Evolutionary conservation across 2,113 vertebrate genomes (phyloP).

Genomic region (Siniperca chuatsi): DNA sequence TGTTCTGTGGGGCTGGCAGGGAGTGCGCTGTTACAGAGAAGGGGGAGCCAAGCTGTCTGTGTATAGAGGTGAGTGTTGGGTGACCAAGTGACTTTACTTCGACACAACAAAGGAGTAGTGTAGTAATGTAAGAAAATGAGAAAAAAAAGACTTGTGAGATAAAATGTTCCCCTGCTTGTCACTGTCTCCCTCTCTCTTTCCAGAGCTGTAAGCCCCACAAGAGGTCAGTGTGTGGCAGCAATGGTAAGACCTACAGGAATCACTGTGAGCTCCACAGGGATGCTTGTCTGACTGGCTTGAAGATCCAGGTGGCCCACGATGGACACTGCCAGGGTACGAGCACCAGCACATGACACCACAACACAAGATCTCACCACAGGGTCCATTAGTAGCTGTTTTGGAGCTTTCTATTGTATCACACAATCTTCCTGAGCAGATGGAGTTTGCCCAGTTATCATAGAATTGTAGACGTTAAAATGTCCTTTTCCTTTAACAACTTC

Average conservation of each 20-base stretch:
- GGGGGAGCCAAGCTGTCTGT: slow-evolving; percentile 95
- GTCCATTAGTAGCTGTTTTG: not conserved
- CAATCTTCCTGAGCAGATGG: not conserved
- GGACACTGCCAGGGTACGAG: slow-evolving; percentile 94
- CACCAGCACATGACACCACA: not conserved
- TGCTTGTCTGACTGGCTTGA: slow-evolving; percentile 96
- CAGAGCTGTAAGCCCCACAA: slow-evolving; percentile 99
- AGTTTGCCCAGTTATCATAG: not conserved
- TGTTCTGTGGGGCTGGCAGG: slow-evolving; percentile 97
- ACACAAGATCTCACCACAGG: not conserved
- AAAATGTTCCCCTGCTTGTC: not conserved
- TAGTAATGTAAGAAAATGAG: not conserved
- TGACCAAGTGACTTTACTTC: not conserved
- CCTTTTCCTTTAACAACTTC: not conserved
- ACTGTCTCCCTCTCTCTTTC: slow-evolving; percentile 6
- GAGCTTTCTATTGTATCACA: not conserved
- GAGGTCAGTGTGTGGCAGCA: slow-evolving; percentile 97
- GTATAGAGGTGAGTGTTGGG: slow-evolving; percentile 90
- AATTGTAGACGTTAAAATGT: not conserved
- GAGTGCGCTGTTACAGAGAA: slow-evolving; percentile 97
- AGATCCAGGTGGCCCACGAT: slow-evolving; percentile 96
- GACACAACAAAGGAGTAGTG: not conserved
- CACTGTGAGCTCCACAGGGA: slow-evolving; percentile 98
- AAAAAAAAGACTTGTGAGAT: not conserved
- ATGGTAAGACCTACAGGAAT: slow-evolving; percentile 96